Conservation (phyloP, 2,797 vertebrate species). For the Coendou prehensilis region DNA sequence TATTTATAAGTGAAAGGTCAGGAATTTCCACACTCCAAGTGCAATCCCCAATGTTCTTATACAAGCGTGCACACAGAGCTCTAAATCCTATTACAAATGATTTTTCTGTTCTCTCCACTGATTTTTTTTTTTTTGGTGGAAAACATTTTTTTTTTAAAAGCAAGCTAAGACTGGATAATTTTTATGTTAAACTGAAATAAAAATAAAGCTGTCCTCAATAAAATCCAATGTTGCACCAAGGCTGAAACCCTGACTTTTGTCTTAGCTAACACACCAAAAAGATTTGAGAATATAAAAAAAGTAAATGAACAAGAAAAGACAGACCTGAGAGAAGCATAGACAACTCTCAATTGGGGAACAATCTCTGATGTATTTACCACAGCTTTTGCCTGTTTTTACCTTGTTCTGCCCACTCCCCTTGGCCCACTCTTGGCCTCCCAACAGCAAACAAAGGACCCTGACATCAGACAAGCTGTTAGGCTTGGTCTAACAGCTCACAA, state of each 20-base stretch:
- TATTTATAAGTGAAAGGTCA: slow-evolving; percentile 76
- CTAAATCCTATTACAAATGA: slow-evolving; percentile 44
- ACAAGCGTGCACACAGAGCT: background rate
- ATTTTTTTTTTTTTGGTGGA: background rate
- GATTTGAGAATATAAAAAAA: background rate
- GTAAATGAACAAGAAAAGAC: slow-evolving; percentile 14
- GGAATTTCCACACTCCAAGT: slow-evolving; percentile 56
- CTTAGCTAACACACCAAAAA: slow-evolving; percentile 10
- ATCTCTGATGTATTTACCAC: background rate
- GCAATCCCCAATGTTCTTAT: background rate
- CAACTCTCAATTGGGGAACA: background rate
- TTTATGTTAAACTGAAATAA: slow-evolving; percentile 59
- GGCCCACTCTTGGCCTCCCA: background rate
- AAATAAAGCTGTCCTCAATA: background rate
- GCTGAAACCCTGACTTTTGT: background rate
- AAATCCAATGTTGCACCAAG: background rate
- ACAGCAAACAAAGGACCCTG: background rate
- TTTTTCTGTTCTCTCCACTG: slow-evolving; percentile 4
- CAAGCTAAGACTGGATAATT: background rate
- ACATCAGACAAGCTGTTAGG: background rate
- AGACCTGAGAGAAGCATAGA: slow-evolving; percentile 13
- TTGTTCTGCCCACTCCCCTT: background rate
- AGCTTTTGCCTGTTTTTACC: background rate
- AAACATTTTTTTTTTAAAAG: background rate
- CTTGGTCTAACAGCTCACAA: background rate